These are phyloP conservation scores for Metaphire vulgaris DNA, from an alignment of 1,140 invertebrate species.

Conservation along the genomic window DNA sequence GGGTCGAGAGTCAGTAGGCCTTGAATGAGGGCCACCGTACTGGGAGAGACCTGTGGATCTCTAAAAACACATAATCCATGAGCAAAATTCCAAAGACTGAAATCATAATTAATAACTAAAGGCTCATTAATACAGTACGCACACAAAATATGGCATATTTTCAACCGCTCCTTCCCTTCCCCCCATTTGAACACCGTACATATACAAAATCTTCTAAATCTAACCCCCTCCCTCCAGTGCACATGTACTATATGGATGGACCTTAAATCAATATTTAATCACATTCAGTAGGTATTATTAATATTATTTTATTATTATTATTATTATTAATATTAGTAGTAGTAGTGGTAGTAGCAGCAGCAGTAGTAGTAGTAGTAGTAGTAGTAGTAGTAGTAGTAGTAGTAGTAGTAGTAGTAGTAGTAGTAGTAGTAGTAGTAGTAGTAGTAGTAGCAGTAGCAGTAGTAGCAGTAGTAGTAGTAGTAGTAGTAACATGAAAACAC, in stretches of 20 bases:
- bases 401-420: not conserved
- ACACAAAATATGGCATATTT: not conserved
- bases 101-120: conserved; percentile 15
- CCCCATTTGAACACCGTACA: too few species aligned
- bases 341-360: not conserved
- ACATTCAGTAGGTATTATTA: not conserved
- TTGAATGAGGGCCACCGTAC: conserved; percentile 57
- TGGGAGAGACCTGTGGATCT: conserved; percentile 58
- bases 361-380: not conserved
- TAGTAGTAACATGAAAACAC: not conserved
- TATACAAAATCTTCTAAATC: too few species aligned
- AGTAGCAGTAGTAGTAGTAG: not conserved
- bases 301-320: not conserved
- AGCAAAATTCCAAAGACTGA: not conserved
- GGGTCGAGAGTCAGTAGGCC: conserved; percentile 59
- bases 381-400: not conserved
- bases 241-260: too few species aligned
- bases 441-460: not conserved
- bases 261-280: not conserved
- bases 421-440: not conserved
- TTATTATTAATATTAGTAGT: not conserved
- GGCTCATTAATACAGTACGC: not conserved
- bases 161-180: not conserved
- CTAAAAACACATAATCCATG: conserved; percentile 40
- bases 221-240: too few species aligned